Base-by-base conservation (phyloP, 2,888 invertebrate genomes). In the Labia minor region DNA sequence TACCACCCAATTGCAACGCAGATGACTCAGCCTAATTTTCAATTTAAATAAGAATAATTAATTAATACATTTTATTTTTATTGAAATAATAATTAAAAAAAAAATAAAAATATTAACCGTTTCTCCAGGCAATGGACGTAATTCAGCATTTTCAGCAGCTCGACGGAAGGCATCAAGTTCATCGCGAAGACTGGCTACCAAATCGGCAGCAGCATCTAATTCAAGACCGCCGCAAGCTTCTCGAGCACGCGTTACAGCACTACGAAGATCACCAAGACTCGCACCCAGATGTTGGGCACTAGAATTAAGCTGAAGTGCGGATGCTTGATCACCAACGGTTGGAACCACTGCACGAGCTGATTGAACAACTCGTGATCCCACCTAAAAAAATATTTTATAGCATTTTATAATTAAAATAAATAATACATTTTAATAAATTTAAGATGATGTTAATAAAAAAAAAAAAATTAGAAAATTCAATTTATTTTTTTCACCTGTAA, bases 81-180 rank as follows among this genome's bases (percentile, higher is more conserved):
- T 65, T 10, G 49, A 21, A 65, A n/a, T 18, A 33, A 8, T 16
- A n/a, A 21, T 63, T 66, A 19, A n/a, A 14, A 65, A 49, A 33
- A 63, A 63, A 62, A 11, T 14, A 21, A 19, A 64, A 26, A 61
- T 20, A 72, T 79, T 77, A 70, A 86, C 84, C 16, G 88, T 89
- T 76, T 93, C 92, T 62, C 92, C 94, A 0, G 95, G 95, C 71
- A 95, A 78, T 0, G 95, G 93, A 68, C 86, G 81, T 61, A 96
- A 79, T 19, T 85, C 83, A 68, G 87, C 85, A 0, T 85, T 84
- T 21, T 86, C 80, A 0, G 91, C 89, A 0, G 92, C 89, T 69
- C 84, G 83, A 66, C 89, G 86, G 70, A 92, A 86, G 72, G 92
- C 92, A 21, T 87, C 83, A 19, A 98, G 79, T 72, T 97, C 95